Conservation (phyloP, 30 jellyfish, hydroid and myxozoan genomes). For the Turritopsis rubra region DNA sequence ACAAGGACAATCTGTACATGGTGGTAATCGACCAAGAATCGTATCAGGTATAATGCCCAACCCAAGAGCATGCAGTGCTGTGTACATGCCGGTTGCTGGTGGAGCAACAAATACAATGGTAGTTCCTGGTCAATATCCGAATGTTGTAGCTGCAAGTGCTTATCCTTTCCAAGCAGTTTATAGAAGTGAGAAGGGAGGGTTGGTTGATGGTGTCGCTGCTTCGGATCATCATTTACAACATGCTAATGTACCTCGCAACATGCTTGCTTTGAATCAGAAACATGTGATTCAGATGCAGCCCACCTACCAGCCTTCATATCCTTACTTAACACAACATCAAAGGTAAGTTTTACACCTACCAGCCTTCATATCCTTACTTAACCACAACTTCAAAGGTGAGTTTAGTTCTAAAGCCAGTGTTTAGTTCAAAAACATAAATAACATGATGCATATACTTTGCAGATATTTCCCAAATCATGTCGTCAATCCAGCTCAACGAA, state of each 20-base stretch:
- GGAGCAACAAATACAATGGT: background rate
- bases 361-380: slow-evolving; percentile 5
- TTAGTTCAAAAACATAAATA: too few species aligned
- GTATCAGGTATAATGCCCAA: slow-evolving; percentile 14
- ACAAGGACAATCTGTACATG: background rate
- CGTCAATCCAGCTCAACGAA: slow-evolving; percentile 3
- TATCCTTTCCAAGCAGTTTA: background rate
- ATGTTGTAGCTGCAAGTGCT: slow-evolving; percentile 3
- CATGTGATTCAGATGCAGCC: slow-evolving; percentile 20
- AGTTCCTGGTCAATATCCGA: slow-evolving; percentile 14
- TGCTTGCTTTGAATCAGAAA: background rate
- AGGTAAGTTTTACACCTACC: slow-evolving; percentile 4
- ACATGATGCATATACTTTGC: too few species aligned
- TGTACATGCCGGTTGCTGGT: slow-evolving; percentile 14
- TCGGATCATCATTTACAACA: background rate
- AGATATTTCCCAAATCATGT: background rate
- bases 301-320: slow-evolving; percentile 19
- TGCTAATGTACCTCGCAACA: background rate
- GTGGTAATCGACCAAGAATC: slow-evolving; percentile 3
- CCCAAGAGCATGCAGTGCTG: slow-evolving; percentile 1
- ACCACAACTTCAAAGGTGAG: slow-evolving; percentile 10
- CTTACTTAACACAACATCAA: background rate
- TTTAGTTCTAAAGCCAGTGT: background rate
- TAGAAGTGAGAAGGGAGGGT: background rate
- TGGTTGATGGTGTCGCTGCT: too few species aligned